Evolutionary conservation across 92 coral and sea anemone species (phyloP), one percentile per base, ranked within the genome.

Genomic region (Palythoa heliodiscus): DNA sequence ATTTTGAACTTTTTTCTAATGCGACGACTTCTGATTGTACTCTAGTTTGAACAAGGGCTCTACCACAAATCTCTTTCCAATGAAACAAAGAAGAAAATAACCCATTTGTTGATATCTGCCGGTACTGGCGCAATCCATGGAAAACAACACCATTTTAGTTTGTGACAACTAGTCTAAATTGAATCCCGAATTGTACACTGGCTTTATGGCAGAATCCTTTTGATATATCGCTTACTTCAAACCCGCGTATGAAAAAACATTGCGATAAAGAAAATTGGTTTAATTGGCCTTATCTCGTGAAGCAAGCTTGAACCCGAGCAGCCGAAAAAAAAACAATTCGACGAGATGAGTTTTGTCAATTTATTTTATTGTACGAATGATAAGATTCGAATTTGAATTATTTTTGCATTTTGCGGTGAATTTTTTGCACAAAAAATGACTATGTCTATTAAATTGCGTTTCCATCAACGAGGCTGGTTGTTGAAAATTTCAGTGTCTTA

Each of bases 401-500:
- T 3, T 68, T 80, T 16, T 67, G 47, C 43, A 19, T 12, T 80
- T 67, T 47, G 73, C 16, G 22, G 84, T 22, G 11, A 22, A 37
- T 40, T 80, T 80, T 25, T 63, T 48, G 48, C 47, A 23, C 25
- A 80, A 66, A 80, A 52, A 23, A 4, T 48, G 23, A 55, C 74
- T 43, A 22, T 58, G 40, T 70, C 53, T 64, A 67, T 80, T 80
- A 66, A 78, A 63, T 35, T 17, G 84, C 20, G 43, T 64, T 64
- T 80, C 84, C 54, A 67, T 80, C 84, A 80, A 37, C 84, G 20
- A 5, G 74, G 43, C 43, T 64, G 84, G 60, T 47, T 80, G 84
- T 80, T 66, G 84, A 80, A 52, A 80, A 70, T 67, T 80, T 9
- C 84, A 80, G 74, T 67, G 47, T 67, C 84, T 80, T 80, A 80